Evolutionary conservation across 2,113 vertebrate species (phyloP), one percentile per base, ranked within the genome.

Genomic region (Pithys albifrons): DNA sequence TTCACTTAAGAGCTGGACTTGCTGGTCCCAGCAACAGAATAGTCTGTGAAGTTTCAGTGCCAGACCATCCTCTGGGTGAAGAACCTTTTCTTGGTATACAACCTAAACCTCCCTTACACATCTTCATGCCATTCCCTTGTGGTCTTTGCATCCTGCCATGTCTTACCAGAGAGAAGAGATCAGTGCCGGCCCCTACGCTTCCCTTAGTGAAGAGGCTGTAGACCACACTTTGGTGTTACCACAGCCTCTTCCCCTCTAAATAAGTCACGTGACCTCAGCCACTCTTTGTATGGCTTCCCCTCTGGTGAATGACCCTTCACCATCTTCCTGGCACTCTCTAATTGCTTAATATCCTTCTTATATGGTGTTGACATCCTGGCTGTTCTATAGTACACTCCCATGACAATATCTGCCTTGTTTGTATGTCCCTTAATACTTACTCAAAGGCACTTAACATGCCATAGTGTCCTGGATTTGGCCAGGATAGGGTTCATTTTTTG

Each of bases 181-280:
- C 41, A 27, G 14, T 55, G 29, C 25, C 25, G 55, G 20, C 46
- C 0, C 0, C 28, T 62, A 14, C 15, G 2, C 20, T 55, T 55
- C 0, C 0, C 20, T 20, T 83, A 0, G 0, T 62, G 55, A 76
- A 54, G 24, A 48, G 33, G 8, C 23, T 54, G 29, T 54, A 41
- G 29, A 35, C 9, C 16, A 35, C 19, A 14, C 20, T 25, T 11
- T n/a, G n/a, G 12, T 35, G 39, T 76, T 55, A n/a, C 14, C 29
- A 25, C 39, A 62, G 7, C 15, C 25, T 70, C 29, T 74, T 37
- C 41, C 76, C 9, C 12, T 31, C 19, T 52, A 33, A 70, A 31
- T 20, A 70, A 48, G 39, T 27, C n/a, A 55, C 35, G 17, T 22
- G 55, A 55, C 25, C 7, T 70, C 29, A 62, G 18, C 16, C 29